Conservation (phyloP, 2,797 vertebrate species). For the Nasua narica region DNA sequence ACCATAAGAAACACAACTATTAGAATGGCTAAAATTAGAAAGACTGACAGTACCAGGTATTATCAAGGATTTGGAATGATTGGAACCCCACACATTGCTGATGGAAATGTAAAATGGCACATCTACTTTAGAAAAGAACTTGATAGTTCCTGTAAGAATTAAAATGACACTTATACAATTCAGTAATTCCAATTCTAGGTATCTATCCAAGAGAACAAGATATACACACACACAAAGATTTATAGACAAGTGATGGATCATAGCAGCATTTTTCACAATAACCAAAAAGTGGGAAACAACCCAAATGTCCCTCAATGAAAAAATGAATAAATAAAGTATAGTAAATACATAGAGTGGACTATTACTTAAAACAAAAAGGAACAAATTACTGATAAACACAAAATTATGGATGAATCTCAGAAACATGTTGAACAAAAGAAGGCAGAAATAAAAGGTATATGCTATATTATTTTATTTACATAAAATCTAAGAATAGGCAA, state of each 20-base stretch:
- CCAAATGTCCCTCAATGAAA: neutral
- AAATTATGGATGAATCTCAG: neutral
- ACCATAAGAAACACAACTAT: neutral
- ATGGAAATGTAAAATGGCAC: neutral
- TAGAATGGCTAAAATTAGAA: neutral
- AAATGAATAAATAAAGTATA: neutral
- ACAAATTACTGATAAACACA: neutral
- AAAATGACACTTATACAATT: neutral
- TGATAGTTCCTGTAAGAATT: neutral
- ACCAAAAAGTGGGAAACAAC: neutral
- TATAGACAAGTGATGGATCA: neutral
- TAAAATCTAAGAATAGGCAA: neutral
- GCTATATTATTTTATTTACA: neutral
- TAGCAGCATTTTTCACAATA: neutral
- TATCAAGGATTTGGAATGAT: neutral
- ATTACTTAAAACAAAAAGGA: constrained; percentile 3
- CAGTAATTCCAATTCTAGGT: neutral
- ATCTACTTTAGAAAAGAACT: neutral
- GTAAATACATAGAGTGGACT: neutral
- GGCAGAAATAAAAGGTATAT: neutral
- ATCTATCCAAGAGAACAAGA: constrained; percentile 15
- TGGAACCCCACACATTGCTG: neutral
- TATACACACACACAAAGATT: neutral
- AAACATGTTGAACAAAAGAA: constrained; percentile 8
- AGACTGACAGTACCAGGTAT: neutral